phyloP scores from a whole-genome alignment of 1,140 invertebrate genomes.

The Neodiprion virginianus region DNA sequence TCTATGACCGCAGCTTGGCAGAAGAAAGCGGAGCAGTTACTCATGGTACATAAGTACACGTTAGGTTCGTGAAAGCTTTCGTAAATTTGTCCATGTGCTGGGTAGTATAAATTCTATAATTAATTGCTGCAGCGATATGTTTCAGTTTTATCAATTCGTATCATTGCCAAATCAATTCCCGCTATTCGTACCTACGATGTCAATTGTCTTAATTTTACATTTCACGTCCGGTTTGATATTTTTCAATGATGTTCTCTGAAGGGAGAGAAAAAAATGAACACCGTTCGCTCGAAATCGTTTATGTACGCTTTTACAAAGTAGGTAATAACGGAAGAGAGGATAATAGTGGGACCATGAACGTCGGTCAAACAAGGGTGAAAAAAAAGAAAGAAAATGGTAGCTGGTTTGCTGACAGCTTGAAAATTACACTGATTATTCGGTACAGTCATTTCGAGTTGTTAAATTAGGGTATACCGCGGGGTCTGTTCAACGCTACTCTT shows the following conservation, averaged over 20 bases:
- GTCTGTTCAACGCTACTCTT: neutral
- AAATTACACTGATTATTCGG: neutral
- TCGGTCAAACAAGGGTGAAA: neutral
- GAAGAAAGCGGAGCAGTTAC: no score
- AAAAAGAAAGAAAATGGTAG: neutral
- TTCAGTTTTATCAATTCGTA: no score
- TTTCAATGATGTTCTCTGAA: neutral
- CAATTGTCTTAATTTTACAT: no score
- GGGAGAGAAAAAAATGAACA: neutral
- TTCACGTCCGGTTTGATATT: no score
- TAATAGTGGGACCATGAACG: neutral
- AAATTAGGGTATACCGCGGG: neutral
- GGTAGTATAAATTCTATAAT: no score
- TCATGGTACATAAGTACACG: no score
- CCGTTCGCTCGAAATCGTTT: neutral
- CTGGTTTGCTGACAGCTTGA: neutral
- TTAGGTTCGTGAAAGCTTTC: no score
- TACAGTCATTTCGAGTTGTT: slow-evolving; percentile 5
- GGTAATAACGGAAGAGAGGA: neutral
- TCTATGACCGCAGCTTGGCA: no score
- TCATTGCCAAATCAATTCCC: no score
- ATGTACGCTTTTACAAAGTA: neutral
- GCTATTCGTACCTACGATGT: no score
- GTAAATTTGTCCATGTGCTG: no score
- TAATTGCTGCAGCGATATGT: no score